Conservation (phyloP, 2,797 vertebrate genomes). For the Linurgus olivaceus region DNA sequence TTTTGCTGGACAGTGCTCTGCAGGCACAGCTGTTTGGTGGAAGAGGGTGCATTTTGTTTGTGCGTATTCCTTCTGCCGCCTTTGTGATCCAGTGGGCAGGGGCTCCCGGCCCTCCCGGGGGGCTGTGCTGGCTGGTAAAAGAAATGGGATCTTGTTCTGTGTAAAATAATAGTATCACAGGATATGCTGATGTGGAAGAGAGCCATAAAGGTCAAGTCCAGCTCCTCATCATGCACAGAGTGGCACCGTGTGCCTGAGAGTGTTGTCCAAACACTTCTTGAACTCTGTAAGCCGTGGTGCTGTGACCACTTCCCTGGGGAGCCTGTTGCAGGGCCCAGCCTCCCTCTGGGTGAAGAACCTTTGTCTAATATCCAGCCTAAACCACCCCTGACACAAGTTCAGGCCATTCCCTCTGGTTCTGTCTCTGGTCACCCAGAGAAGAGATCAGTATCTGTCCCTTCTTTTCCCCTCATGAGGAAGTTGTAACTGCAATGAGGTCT, state of each 20-base stretch:
- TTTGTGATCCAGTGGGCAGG: fast-evolving
- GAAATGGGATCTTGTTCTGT: not conserved
- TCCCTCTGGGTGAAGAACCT: not conserved
- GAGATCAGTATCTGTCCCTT: not conserved
- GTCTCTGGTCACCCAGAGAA: not conserved
- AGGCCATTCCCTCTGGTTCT: not conserved
- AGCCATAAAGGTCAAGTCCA: not conserved
- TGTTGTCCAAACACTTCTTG: fast-evolving
- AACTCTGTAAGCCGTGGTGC: not conserved
- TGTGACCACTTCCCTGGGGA: not conserved
- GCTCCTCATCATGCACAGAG: not conserved
- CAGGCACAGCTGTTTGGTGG: not conserved
- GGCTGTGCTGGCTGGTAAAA: not conserved
- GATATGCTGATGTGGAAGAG: not conserved
- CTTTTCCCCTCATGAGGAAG: fast-evolving
- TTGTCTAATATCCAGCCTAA: not conserved
- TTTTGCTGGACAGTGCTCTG: not conserved
- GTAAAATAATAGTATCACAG: not conserved
- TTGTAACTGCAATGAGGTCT: not conserved
- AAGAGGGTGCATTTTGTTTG: not conserved
- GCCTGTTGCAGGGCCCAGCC: not conserved
- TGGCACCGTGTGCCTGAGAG: not conserved
- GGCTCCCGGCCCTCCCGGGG: fast-evolving
- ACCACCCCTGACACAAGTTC: not conserved
- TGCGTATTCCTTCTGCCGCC: fast-evolving